Conservation (phyloP, 2,888 invertebrate species). For the Cenopis cana region DNA sequence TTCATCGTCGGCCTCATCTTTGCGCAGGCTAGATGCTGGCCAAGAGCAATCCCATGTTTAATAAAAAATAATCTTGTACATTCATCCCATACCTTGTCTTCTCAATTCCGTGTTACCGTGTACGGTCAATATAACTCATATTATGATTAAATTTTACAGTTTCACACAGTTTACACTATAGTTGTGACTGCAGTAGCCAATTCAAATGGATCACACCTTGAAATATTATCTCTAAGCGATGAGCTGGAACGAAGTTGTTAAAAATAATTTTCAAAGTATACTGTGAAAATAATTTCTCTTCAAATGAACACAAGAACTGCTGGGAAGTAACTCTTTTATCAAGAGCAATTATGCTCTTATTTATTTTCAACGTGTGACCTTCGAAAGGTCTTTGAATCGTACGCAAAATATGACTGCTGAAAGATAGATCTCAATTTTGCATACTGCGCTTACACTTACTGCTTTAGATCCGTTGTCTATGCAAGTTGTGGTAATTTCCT, state of each 20-base stretch:
- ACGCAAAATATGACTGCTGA: not conserved
- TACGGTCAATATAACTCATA: not conserved
- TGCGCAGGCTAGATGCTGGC: too few relatives aligned
- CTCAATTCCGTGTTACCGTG: too few relatives aligned
- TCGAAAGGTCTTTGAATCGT: not conserved
- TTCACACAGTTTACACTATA: too few relatives aligned
- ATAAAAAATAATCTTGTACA: too few relatives aligned
- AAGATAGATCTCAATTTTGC: not conserved
- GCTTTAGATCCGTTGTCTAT: constrained; percentile 16
- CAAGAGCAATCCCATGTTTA: too few relatives aligned
- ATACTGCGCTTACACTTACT: constrained; percentile 12
- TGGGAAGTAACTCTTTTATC: not conserved
- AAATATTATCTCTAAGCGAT: not conserved
- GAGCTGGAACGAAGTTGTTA: constrained; percentile 6
- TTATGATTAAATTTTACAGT: not conserved
- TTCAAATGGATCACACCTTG: constrained; percentile 8
- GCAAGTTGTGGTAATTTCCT: constrained; percentile 8
- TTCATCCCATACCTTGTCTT: too few relatives aligned
- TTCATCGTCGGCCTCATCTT: too few relatives aligned
- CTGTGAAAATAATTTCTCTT: too few relatives aligned
- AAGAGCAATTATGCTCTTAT: not conserved
- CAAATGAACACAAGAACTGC: not conserved
- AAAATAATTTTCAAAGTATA: not conserved
- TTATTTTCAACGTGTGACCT: not conserved
- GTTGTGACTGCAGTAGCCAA: constrained; percentile 19